Conservation (phyloP, 1,140 invertebrate species). For the Panulirus ornatus region DNA sequence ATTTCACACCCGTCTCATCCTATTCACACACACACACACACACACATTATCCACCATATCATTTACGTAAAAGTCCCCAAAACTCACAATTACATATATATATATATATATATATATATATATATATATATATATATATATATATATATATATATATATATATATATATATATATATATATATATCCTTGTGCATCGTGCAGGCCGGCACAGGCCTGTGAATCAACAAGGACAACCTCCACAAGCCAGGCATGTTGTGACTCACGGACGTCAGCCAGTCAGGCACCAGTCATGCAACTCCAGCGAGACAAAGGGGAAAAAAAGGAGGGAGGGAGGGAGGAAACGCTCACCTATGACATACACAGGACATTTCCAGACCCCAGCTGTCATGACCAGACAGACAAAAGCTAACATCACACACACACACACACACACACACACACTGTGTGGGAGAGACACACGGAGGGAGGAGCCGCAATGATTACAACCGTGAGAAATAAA, state of each 20-base stretch:
- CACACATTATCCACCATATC: background rate
- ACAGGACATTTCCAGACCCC: too few relatives aligned
- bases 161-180: background rate
- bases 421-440: background rate
- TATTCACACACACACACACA: conserved; percentile 21
- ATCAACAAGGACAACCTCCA: background rate
- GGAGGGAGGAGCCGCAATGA: too few relatives aligned
- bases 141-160: background rate
- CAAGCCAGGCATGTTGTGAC: too few relatives aligned
- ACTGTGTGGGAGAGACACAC: background rate
- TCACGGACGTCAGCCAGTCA: background rate
- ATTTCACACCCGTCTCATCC: background rate
- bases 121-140: background rate
- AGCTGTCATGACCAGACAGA: background rate
- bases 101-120: background rate
- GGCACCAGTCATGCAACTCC: background rate
- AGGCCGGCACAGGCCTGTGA: background rate
- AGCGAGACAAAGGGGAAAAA: background rate
- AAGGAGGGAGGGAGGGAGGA: background rate
- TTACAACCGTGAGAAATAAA: too few relatives aligned
- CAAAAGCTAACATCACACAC: background rate
- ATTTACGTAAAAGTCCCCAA: background rate
- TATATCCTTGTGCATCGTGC: too few relatives aligned
- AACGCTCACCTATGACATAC: background rate
- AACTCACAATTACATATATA: background rate